These are phyloP conservation scores for Girardinus metallicus DNA, from an alignment of 2,797 vertebrate species.

Conservation along the genomic window DNA sequence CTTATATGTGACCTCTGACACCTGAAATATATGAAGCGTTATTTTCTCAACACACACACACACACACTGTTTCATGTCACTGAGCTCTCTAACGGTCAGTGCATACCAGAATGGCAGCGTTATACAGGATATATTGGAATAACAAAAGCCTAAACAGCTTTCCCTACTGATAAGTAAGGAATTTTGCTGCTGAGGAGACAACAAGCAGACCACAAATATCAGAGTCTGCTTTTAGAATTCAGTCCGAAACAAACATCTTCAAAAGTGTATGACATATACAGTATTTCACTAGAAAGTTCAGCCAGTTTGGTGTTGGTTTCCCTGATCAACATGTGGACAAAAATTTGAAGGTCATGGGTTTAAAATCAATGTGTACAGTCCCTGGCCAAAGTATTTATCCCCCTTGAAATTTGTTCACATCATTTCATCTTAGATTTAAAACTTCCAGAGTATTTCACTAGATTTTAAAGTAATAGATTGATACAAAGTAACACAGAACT, in stretches of 20 bases:
- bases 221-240: conserved; percentile 30
- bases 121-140: conserved; percentile 34
- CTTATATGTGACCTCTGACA: conserved; percentile 6
- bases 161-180: conserved; percentile 56
- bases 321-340: not conserved
- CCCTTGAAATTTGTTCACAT: not conserved
- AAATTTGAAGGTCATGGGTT: not conserved
- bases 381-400: not conserved
- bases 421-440: not conserved
- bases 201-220: conserved; percentile 45
- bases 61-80: not conserved
- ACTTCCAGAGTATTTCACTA: not conserved
- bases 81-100: conserved; percentile 29
- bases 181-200: conserved; percentile 29
- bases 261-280: conserved; percentile 3
- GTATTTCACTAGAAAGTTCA: conserved; percentile 4
- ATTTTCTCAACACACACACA: conserved; percentile 6
- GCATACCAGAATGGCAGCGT: conserved; percentile 29
- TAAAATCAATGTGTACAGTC: not conserved
- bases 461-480: not conserved
- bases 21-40: not conserved
- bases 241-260: conserved; percentile 15
- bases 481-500: not conserved
- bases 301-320: not conserved
- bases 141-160: conserved; percentile 25